Base-by-base conservation (phyloP, 2,888 invertebrate species). In the Macrophya alboannulata region DNA sequence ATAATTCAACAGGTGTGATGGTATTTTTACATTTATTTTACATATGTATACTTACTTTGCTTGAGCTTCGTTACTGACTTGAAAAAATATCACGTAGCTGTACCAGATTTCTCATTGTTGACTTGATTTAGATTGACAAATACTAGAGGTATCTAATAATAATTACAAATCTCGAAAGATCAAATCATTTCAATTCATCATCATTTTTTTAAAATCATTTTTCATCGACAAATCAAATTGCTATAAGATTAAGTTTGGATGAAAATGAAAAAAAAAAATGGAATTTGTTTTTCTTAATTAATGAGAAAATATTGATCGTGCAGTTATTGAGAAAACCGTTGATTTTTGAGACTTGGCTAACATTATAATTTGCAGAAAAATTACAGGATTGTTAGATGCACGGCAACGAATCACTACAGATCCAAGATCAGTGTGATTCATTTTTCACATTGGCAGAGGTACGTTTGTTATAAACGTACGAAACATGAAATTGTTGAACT, bases 1-100 rank as follows among this genome's bases (percentile, higher is more conserved):
- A 37, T 71, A 51, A 8, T 48, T 17, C 83, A 83, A 68, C 45
- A 83, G 83, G 83, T 83, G 37, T n/a, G 59, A 10, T 81, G 15
- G 25, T 1, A 12, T 21, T 43, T 25, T 21, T 55, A 15, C 51
- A 25, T 31, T 83, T 12, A n/a, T 51, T 51, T 83, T 43, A 21
- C 81, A 21, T 4, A 37, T 48, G 12, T 25, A 21, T 15, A 8
- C 17, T 1, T 51, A 51, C 15, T 17, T 31, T 37, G 45, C 10
- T 21, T 76, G 8, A 31, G 17, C 40, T 40, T 5, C 40, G 4
- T n/a, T 51, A n/a, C n/a, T 37, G 40, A 71, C n/a, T 37, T 40
- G 6, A 3, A n/a, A 40, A 43, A 40, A n/a, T 37, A 40, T 71
- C 6, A 25, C 25, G 9, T 25, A 25, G 51, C 51, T n/a, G n/a